These are phyloP conservation scores for Stenchaetothrips biformis DNA, from an alignment of 2,888 invertebrate species.

Conservation along the genomic window DNA sequence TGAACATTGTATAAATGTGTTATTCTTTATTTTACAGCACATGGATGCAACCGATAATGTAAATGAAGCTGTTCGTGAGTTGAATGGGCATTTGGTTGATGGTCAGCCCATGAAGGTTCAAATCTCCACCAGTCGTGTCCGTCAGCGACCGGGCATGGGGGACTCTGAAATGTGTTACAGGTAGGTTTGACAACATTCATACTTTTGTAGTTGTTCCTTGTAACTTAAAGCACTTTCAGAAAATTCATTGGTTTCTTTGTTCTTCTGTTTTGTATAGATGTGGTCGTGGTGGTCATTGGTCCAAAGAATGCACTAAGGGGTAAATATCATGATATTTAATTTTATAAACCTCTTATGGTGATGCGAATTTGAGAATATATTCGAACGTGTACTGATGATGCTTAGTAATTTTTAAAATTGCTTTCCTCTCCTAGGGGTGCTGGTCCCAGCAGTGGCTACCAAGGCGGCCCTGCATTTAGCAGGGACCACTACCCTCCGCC, in stretches of 20 bases:
- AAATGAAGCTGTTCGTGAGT: slow-evolving; percentile 83
- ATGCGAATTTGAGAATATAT: neutral
- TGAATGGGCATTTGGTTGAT: slow-evolving; percentile 87
- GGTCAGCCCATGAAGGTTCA: slow-evolving; percentile 89
- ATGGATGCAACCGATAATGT: slow-evolving; percentile 88
- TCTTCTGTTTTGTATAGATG: slow-evolving; percentile 51
- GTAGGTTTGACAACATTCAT: slow-evolving; percentile 35
- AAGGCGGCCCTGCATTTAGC: slow-evolving; percentile 82
- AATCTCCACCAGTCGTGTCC: slow-evolving; percentile 86
- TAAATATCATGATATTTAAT: neutral
- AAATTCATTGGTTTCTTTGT: neutral
- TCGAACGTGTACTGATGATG: neutral
- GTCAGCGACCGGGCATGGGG: slow-evolving; percentile 94
- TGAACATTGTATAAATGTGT: slow-evolving; percentile 3
- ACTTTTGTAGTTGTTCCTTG: neutral
- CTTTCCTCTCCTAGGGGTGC: slow-evolving; percentile 45
- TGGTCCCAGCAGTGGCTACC: slow-evolving; percentile 73
- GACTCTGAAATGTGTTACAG: slow-evolving; percentile 92
- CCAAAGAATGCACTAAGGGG: slow-evolving; percentile 88
- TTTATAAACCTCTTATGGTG: slow-evolving; percentile 8
- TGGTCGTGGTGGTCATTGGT: slow-evolving; percentile 94
- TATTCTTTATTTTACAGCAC: slow-evolving; percentile 52
- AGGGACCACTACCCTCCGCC: slow-evolving; percentile 80
- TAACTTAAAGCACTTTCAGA: neutral
- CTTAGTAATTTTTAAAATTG: slow-evolving; percentile 9